phyloP scores from a whole-genome alignment of 2,797 vertebrate species.

The Siniperca obscura region DNA sequence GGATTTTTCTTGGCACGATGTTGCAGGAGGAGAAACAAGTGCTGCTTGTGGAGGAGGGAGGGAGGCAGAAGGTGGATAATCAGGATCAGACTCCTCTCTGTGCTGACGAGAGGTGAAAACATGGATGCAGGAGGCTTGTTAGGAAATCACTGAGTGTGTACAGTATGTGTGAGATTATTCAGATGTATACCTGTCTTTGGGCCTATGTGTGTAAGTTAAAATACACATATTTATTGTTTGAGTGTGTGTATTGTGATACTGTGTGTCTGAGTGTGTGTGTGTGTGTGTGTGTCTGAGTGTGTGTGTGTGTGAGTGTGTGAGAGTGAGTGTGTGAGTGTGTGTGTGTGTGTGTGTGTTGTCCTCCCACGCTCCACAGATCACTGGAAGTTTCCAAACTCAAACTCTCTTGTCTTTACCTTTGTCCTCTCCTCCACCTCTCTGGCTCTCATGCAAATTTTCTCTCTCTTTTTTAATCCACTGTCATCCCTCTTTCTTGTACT shows the following conservation, averaged over 20 bases:
- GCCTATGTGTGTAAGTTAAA: not conserved
- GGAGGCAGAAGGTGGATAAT: slow-evolving; percentile 29
- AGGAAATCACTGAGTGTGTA: not conserved
- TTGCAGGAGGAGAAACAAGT: slow-evolving; percentile 27
- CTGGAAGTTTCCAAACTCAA: slow-evolving; percentile 32
- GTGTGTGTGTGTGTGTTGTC: not conserved
- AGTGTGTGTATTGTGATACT: not conserved
- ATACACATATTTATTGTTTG: not conserved
- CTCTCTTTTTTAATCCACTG: not conserved
- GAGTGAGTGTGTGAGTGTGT: not conserved
- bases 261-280: not conserved
- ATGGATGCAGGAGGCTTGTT: slow-evolving; percentile 26
- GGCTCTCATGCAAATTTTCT: slow-evolving; percentile 2
- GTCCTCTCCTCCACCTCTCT: slow-evolving; percentile 27
- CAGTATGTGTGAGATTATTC: not conserved
- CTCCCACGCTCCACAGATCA: slow-evolving; percentile 30
- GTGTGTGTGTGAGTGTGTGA: not conserved
- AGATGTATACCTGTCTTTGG: not conserved
- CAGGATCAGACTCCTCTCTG: slow-evolving; percentile 29
- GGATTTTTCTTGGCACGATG: slow-evolving; percentile 18
- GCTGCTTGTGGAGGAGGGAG: not conserved
- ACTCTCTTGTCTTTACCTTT: not conserved
- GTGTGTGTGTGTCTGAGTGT: not conserved
- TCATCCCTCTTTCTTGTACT: not conserved
- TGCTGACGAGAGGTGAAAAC: slow-evolving; percentile 20